A percentile compares a stretch with the other conserved stretches of the same genome.
Evolutionary conservation across 2,888 invertebrate species (phyloP).

Genomic region (Doris montereyensis): DNA sequence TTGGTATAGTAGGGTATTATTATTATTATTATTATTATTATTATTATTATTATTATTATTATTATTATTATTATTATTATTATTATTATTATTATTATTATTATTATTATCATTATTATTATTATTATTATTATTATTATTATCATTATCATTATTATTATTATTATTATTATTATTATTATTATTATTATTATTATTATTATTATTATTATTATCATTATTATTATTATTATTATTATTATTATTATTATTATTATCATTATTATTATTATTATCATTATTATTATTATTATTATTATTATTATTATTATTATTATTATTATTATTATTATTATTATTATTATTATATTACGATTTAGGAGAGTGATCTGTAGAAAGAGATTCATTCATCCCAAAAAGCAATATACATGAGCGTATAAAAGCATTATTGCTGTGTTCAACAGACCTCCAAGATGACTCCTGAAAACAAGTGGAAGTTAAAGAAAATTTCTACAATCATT

Average conservation of each 20-base stretch:
- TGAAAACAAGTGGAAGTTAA: too few species aligned
- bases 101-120: background rate
- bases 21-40: background rate
- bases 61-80: background rate
- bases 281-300: conserved; percentile 18
- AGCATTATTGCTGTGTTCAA: too few species aligned
- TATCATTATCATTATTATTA: background rate
- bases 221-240: conserved; percentile 1
- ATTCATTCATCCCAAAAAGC: too few species aligned
- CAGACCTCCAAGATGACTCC: too few species aligned
- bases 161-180: background rate
- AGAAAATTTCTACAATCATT: too few species aligned
- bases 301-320: conserved; percentile 4
- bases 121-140: background rate
- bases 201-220: background rate
- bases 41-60: background rate
- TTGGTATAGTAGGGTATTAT: background rate
- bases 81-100: background rate
- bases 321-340: background rate
- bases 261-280: conserved; percentile 20
- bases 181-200: background rate
- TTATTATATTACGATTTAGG: too few species aligned
- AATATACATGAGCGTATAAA: too few species aligned
- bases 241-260: conserved; percentile 11
- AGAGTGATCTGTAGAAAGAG: too few species aligned